Conservation (phyloP, 2,797 vertebrate species). For the Yasuhikotakia modesta region DNA sequence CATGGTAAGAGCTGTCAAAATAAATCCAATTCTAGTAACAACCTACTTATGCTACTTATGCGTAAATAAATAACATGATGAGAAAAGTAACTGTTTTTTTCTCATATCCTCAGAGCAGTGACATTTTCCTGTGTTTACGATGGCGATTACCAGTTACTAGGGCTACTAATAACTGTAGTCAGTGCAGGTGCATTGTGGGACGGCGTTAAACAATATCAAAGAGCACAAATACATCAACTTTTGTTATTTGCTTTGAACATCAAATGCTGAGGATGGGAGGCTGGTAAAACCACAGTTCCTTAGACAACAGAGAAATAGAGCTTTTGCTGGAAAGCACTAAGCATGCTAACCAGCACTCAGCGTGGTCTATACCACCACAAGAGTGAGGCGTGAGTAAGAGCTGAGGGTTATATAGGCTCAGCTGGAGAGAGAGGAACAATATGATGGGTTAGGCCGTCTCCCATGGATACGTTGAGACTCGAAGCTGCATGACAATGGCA, state of each 20-base stretch:
- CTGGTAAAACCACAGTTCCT: not conserved
- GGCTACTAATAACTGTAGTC: not conserved
- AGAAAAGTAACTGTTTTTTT: too few relatives aligned
- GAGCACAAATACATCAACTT: not conserved
- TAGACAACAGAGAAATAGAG: conserved; percentile 16
- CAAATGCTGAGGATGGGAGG: conserved; percentile 3
- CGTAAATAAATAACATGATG: too few relatives aligned
- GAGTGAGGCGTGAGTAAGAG: conserved; percentile 32
- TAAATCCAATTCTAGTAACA: too few relatives aligned
- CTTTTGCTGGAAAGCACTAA: conserved; percentile 22
- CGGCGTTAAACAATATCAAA: not conserved
- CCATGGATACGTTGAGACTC: conserved; percentile 32
- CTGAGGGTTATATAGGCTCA: conserved; percentile 29
- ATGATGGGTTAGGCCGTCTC: conserved; percentile 38
- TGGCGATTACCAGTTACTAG: not conserved
- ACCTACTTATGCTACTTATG: too few relatives aligned
- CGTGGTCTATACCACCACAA: conserved; percentile 8
- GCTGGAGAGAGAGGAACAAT: conserved; percentile 36
- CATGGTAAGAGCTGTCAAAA: too few relatives aligned
- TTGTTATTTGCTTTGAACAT: conserved; percentile 20
- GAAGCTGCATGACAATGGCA: conserved; percentile 43
- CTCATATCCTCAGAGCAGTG: too few relatives aligned
- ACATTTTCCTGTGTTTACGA: not conserved
- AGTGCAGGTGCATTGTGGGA: conserved; percentile 9
- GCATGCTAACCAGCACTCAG: conserved; percentile 35